Percentiles rank a stretch among this genome's conserved stretches.
Conservation (phyloP, 2,797 vertebrate species). For the Myoxocephalus aenaeus region DNA sequence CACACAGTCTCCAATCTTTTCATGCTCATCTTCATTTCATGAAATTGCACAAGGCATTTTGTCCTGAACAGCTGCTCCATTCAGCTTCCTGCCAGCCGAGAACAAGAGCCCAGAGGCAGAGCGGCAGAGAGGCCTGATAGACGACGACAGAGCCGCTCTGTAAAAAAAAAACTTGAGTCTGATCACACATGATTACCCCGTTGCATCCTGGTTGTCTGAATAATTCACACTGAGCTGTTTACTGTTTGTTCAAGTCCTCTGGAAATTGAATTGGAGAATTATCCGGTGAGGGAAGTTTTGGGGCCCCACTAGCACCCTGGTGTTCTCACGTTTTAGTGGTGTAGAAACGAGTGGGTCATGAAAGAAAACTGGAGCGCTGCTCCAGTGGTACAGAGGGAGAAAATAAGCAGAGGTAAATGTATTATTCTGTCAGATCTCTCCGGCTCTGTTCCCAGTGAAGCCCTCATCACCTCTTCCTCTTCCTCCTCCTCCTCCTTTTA, state of each 20-base stretch:
- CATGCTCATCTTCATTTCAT: neutral
- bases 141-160: neutral
- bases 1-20: neutral
- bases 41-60: conserved; percentile 13
- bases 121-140: conserved; percentile 17
- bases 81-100: conserved; percentile 48
- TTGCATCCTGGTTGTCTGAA: conserved; percentile 34
- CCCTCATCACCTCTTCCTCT: conserved; percentile 42
- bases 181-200: conserved; percentile 4
- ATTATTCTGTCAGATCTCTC: conserved; percentile 74
- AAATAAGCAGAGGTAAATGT: conserved; percentile 53
- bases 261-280: neutral
- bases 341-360: conserved; percentile 19
- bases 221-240: conserved; percentile 44
- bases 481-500: conserved; percentile 36
- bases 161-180: conserved; percentile 22
- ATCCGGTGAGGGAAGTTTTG: neutral
- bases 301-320: neutral
- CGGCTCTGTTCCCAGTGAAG: conserved; percentile 50
- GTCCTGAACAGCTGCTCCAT: conserved; percentile 44
- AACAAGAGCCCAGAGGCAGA: conserved; percentile 1
- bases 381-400: neutral
- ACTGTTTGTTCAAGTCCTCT: neutral
- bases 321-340: neutral
- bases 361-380: conserved; percentile 29